Base-by-base conservation (phyloP, 2,888 invertebrate genomes). In the Schizotus pectinicornis region DNA sequence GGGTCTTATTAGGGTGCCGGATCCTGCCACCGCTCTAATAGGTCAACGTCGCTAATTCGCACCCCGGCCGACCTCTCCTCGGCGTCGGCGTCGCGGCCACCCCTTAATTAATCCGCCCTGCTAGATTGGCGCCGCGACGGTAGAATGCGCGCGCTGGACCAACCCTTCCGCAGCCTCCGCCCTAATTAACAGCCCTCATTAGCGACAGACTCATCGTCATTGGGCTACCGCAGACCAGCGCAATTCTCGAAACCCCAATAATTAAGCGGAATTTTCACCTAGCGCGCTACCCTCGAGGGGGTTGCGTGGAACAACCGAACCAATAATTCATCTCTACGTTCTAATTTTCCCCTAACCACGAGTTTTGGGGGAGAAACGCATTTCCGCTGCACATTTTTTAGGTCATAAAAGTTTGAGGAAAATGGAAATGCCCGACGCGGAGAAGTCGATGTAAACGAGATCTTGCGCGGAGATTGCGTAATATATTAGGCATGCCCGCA, bases 71-170 rank as follows among this genome's bases (percentile, higher is more conserved):
- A 56, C 63, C 59, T 60, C 56, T 56, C 62, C 65, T 38, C 63
- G 63, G 54, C 61, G 66, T 56, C 68, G 65, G 63, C 69, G 62
- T 63, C 69, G 60, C 67, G 71, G 68, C 76, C 75, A 72, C 75
- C 77, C 77, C 77, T 77, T 77, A 78, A 78, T 78, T 77, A 78
- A 77, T 77, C 75, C 75, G 65, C 58, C 56, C 67, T 54, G 71
- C 72, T 75, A 76, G 76, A 76, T 76, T 76, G 76, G 77, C 68
- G 70, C 69, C 64, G 67, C 82, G 83, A 48, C 82, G 82, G 82
- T 81, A 83, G 82, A 61, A 67, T 69, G 71, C 72, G 76, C 76
- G 73, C 73, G 69, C 75, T 75, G 75, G 75, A 74, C 76, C 77
- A 76, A 77, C 76, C 77, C 77, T 78, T 77, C 73, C 71, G 59